These are phyloP conservation scores for Gryllus bimaculatus DNA, from an alignment of 1,140 invertebrate genomes.

Conservation along the genomic window DNA sequence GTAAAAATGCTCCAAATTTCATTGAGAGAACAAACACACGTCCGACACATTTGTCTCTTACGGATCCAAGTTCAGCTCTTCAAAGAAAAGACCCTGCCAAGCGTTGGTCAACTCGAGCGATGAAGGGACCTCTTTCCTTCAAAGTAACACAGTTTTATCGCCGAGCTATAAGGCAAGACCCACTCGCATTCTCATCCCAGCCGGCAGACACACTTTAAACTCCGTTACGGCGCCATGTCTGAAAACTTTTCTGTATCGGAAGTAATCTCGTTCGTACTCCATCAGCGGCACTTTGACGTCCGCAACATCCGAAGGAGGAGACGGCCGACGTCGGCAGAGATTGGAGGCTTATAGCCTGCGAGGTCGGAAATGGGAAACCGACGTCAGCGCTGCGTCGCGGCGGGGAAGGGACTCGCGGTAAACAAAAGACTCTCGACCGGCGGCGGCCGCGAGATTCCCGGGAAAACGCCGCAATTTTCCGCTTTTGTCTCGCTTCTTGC, in stretches of 20 bases:
- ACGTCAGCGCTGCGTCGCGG: background rate
- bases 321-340: background rate
- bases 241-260: background rate
- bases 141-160: no score
- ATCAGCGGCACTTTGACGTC: background rate
- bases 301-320: background rate
- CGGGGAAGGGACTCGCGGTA: background rate
- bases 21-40: no score
- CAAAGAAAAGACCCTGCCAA: no score
- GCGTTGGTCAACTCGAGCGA: no score
- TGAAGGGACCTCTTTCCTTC: no score
- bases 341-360: background rate
- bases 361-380: background rate
- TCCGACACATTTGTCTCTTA: no score
- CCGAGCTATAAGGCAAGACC: no score
- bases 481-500: no score
- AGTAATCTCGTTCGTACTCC: conserved; percentile 3
- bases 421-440: background rate
- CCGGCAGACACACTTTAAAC: background rate
- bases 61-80: no score
- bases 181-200: no score
- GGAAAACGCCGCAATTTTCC: no score
- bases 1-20: no score
- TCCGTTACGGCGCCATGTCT: background rate
- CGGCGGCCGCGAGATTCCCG: background rate